Conservation (phyloP, 1,140 invertebrate species). For the Halesus radiatus region DNA sequence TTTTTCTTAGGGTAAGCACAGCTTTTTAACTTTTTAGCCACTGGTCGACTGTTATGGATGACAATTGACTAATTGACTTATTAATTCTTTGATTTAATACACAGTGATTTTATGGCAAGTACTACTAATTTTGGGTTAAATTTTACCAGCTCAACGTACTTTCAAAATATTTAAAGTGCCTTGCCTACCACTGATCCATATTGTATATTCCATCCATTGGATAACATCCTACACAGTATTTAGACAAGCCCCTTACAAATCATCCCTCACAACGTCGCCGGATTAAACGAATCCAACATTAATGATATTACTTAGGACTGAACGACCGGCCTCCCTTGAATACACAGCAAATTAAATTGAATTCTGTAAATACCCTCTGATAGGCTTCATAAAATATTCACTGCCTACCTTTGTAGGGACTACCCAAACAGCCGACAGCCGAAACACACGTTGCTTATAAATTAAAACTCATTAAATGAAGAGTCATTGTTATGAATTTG, state of each 20-base stretch:
- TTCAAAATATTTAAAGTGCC: too few species aligned
- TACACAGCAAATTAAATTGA: constrained; percentile 28
- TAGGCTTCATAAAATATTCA: constrained; percentile 46
- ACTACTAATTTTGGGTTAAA: too few species aligned
- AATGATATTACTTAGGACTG: constrained; percentile 33
- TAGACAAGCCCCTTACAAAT: neutral
- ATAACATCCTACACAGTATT: too few species aligned
- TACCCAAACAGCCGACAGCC: constrained; percentile 38
- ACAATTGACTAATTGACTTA: too few species aligned
- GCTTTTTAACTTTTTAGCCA: too few species aligned
- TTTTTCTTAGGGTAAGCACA: too few species aligned
- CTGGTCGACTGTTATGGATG: too few species aligned
- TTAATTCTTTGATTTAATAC: too few species aligned
- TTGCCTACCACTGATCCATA: too few species aligned
- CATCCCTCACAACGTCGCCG: neutral
- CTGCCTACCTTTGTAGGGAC: constrained; percentile 10
- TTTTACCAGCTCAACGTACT: too few species aligned
- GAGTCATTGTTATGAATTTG: constrained; percentile 50
- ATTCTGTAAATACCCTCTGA: constrained; percentile 38
- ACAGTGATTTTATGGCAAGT: too few species aligned
- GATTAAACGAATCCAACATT: constrained; percentile 23
- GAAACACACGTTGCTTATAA: constrained; percentile 53
- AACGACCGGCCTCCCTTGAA: constrained; percentile 5
- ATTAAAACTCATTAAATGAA: constrained; percentile 57
- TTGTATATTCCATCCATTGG: too few species aligned